These are phyloP conservation scores for Drosophila oshimai DNA, from an alignment of 1,140 invertebrate species.

Conservation along the genomic window DNA sequence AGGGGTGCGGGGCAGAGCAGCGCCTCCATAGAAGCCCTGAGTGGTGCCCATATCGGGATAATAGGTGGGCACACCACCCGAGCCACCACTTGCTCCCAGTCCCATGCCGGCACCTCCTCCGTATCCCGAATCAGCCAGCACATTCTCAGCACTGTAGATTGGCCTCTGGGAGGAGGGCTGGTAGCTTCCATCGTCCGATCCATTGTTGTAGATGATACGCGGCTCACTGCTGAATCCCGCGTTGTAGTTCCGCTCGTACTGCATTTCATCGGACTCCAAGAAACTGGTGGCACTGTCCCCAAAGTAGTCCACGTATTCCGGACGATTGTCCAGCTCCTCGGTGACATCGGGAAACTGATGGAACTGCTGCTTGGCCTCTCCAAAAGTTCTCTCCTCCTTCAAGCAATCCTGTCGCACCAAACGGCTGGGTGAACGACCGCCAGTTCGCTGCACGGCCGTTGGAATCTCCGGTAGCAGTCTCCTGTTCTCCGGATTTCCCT, in stretches of 20 bases:
- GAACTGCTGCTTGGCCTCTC: slow-evolving; percentile 81
- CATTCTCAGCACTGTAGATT: slow-evolving; percentile 74
- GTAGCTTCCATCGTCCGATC: slow-evolving; percentile 62
- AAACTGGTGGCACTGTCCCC: slow-evolving; percentile 75
- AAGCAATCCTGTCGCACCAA: slow-evolving; percentile 80
- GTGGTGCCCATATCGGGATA: slow-evolving; percentile 46
- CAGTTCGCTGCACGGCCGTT: slow-evolving; percentile 41
- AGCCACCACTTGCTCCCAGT: slow-evolving; percentile 5
- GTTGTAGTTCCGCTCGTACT: slow-evolving; percentile 79
- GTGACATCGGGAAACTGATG: slow-evolving; percentile 75
- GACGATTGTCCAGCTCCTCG: slow-evolving; percentile 65
- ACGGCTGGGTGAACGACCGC: slow-evolving; percentile 71
- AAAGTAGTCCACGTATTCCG: slow-evolving; percentile 78
- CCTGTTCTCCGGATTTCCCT: slow-evolving; percentile 63
- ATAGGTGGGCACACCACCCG: slow-evolving; percentile 34
- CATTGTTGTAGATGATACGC: slow-evolving; percentile 81
- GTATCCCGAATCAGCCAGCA: slow-evolving; percentile 45
- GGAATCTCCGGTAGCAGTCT: slow-evolving; percentile 79
- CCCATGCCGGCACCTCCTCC: slow-evolving; percentile 16
- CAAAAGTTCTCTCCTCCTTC: slow-evolving; percentile 79
- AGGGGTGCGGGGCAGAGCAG: slow-evolving; percentile 67
- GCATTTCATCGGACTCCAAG: slow-evolving; percentile 77
- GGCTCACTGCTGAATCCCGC: slow-evolving; percentile 78
- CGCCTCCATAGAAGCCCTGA: slow-evolving; percentile 43
- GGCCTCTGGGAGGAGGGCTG: slow-evolving; percentile 46